Percentiles rank a stretch among this genome's conserved stretches.
Conservation (phyloP, 64 coral and sea anemone species). For the Pocillopora verrucosa region DNA sequence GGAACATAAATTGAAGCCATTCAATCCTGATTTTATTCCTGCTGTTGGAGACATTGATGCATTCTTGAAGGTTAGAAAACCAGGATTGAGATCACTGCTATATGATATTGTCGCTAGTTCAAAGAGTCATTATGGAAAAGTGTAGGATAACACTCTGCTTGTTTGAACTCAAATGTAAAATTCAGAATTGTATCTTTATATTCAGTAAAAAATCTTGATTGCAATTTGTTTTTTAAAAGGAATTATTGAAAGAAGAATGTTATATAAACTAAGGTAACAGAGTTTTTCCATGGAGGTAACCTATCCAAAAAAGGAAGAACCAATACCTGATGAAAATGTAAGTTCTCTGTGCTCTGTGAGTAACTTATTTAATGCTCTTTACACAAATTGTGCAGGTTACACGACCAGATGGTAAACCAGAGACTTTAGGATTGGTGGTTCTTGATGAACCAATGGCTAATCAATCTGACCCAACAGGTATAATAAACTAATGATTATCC, state of each 20-base stretch:
- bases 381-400: constrained; percentile 58
- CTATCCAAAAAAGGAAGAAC: no score
- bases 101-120: no score
- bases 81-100: not conserved
- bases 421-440: constrained; percentile 86
- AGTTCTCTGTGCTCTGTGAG: not conserved
- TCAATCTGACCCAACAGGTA: constrained; percentile 98
- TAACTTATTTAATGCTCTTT: not conserved
- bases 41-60: constrained; percentile 99
- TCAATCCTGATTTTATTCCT: constrained; percentile 96
- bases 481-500: not conserved
- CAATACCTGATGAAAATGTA: no score
- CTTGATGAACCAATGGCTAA: constrained; percentile 96
- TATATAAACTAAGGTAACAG: no score
- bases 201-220: no score
- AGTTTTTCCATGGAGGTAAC: no score
- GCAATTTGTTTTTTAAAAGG: no score
- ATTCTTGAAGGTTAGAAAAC: constrained; percentile 79
- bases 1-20: constrained; percentile 94
- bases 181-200: no score
- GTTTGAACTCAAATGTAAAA: no score
- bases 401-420: constrained; percentile 97
- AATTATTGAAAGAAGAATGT: no score
- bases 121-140: no score
- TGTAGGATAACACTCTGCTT: no score